These are phyloP conservation scores for Lasioglossum oenotherae DNA, from an alignment of 2,888 invertebrate species.

Conservation along the genomic window DNA sequence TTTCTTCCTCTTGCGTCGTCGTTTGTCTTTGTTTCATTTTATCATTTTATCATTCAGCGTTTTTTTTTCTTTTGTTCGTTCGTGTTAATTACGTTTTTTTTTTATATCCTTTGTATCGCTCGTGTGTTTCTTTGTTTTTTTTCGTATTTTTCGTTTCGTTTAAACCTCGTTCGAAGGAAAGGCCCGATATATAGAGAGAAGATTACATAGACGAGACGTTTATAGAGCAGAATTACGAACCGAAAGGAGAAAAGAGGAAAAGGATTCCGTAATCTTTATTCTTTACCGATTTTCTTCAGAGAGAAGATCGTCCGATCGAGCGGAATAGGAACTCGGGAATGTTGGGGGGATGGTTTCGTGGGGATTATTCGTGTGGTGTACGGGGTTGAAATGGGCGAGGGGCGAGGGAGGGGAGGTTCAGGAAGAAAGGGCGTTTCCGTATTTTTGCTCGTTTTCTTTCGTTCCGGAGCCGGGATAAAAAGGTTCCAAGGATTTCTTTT, in stretches of 20 bases:
- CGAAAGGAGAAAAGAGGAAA: slow-evolving; percentile 66
- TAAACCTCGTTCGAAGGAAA: slow-evolving; percentile 72
- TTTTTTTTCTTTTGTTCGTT: neutral
- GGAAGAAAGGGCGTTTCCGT: neutral
- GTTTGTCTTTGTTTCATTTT: slow-evolving; percentile 8
- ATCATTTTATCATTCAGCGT: neutral
- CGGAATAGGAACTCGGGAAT: slow-evolving; percentile 41
- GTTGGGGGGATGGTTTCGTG: slow-evolving; percentile 16
- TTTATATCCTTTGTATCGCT: neutral
- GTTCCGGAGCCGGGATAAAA: neutral
- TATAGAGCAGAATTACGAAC: slow-evolving; percentile 76
- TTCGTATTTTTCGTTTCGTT: slow-evolving; percentile 38
- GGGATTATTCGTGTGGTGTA: neutral
- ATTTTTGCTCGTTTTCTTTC: neutral
- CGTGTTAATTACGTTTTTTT: neutral
- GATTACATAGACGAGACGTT: slow-evolving; percentile 73
- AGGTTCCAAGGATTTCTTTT: slow-evolving; percentile 6
- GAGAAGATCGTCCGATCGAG: slow-evolving; percentile 35
- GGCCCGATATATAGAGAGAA: slow-evolving; percentile 78
- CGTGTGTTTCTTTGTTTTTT: neutral
- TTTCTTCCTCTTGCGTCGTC: slow-evolving; percentile 1
- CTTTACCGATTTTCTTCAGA: slow-evolving; percentile 28
- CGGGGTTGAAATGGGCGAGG: neutral
- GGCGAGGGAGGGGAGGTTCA: no score
- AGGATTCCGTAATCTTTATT: neutral